Evolutionary conservation across 2,113 vertebrate genomes (phyloP).

Genomic region (Lonchura striata): DNA sequence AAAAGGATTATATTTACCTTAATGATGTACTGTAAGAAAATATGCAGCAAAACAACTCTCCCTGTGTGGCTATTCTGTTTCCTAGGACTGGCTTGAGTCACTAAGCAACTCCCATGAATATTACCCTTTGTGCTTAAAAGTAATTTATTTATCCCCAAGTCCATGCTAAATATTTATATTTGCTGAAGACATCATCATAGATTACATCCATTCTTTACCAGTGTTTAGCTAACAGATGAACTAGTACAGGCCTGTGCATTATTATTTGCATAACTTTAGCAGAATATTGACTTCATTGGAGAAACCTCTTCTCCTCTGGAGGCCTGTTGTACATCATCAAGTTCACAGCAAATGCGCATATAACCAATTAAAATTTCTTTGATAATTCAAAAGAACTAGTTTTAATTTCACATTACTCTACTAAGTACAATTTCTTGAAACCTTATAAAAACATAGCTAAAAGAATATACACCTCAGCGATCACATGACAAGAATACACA

Average conservation of each 20-base stretch:
- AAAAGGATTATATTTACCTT: slow-evolving; percentile 54
- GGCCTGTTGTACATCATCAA: background rate
- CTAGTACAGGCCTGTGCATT: background rate
- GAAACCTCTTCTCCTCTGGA: background rate
- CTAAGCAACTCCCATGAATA: background rate
- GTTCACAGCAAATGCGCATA: background rate
- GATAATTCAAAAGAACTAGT: background rate
- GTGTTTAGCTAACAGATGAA: slow-evolving; percentile 1
- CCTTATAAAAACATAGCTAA: background rate
- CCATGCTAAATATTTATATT: slow-evolving; percentile 43
- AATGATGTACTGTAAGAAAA: slow-evolving; percentile 47
- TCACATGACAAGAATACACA: background rate
- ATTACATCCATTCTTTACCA: slow-evolving; percentile 25
- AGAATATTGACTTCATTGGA: background rate
- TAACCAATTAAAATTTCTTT: background rate
- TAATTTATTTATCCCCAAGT: slow-evolving; percentile 36
- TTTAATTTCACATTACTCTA: background rate
- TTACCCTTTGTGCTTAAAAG: background rate
- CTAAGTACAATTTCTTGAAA: background rate
- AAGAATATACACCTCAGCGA: background rate
- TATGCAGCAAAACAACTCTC: slow-evolving; percentile 53
- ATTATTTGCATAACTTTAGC: slow-evolving; percentile 5
- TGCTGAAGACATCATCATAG: slow-evolving; percentile 14
- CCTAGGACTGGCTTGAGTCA: slow-evolving; percentile 29
- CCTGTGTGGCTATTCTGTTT: slow-evolving; percentile 10